Conservation (phyloP, 2,113 vertebrate genomes). For the Microtus richardsoni region DNA sequence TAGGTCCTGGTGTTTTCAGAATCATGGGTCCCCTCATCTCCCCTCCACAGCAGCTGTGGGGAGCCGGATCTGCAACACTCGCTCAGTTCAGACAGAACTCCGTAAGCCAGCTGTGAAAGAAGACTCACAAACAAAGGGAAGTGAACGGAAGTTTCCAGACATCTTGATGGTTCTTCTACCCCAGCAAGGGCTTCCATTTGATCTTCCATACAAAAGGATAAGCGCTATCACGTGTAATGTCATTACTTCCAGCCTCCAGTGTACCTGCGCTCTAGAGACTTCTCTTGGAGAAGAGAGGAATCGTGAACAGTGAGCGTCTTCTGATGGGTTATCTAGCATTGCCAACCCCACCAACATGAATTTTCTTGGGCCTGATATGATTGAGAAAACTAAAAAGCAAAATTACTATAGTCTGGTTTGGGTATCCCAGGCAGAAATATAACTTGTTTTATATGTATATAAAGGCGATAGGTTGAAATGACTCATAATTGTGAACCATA, state of each 20-base stretch:
- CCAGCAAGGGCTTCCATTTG: not conserved
- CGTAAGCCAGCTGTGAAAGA: not conserved
- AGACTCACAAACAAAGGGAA: constrained; percentile 7
- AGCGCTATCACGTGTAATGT: fast-evolving
- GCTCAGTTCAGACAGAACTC: not conserved
- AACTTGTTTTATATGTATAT: not conserved
- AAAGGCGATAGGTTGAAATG: not conserved
- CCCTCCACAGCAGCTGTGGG: not conserved
- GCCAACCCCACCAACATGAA: not conserved
- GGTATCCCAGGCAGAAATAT: not conserved
- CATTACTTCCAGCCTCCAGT: not conserved
- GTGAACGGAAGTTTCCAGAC: not conserved
- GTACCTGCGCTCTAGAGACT: not conserved
- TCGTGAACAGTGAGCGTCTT: not conserved
- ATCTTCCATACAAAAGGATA: not conserved
- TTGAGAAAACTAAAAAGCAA: not conserved
- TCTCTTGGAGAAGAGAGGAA: not conserved
- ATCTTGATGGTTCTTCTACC: not conserved
- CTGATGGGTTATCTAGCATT: not conserved
- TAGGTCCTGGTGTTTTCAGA: not conserved
- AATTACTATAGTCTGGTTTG: not conserved
- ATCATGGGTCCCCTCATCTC: not conserved
- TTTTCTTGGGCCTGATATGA: not conserved
- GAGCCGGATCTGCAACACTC: not conserved
- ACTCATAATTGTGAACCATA: not conserved